Percentiles rank a stretch among this genome's conserved stretches.
phyloP scores from a whole-genome alignment of 2,888 invertebrate species.

The Willowsia nigromaculata region DNA sequence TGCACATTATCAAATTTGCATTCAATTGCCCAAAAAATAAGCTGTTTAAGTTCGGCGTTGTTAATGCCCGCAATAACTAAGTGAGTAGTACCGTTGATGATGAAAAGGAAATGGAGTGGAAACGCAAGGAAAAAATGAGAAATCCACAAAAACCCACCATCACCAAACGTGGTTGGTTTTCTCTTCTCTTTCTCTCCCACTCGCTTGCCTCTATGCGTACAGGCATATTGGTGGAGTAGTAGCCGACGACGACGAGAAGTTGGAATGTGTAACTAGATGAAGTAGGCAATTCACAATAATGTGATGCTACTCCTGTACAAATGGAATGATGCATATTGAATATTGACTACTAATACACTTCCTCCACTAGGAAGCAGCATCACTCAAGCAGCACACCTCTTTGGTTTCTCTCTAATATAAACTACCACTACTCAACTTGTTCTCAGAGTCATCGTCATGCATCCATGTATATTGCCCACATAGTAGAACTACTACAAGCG shows the following conservation, averaged over 20 bases:
- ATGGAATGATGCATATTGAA: background rate
- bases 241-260: background rate
- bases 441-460: background rate
- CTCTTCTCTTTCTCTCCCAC: background rate
- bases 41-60: background rate
- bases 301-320: background rate
- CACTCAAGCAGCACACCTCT: background rate
- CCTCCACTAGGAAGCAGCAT: background rate
- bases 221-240: background rate
- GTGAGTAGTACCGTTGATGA: slow-evolving; percentile 43
- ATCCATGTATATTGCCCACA: background rate
- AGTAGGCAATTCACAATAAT: slow-evolving; percentile 39
- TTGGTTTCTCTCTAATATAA: background rate
- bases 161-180: background rate
- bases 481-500: background rate
- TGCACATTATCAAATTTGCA: slow-evolving; percentile 36
- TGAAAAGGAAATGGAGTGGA: slow-evolving; percentile 58
- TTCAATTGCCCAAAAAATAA: slow-evolving; percentile 42
- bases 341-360: slow-evolving; percentile 34
- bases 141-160: background rate
- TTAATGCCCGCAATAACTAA: slow-evolving; percentile 38
- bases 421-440: background rate
- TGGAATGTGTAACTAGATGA: background rate
- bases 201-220: too few relatives aligned
- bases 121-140: slow-evolving; percentile 38